A percentile compares a stretch with the other conserved stretches of the same genome.
phyloP scores from a whole-genome alignment of 2,888 invertebrate species.

The Cheilosia vulpina region DNA sequence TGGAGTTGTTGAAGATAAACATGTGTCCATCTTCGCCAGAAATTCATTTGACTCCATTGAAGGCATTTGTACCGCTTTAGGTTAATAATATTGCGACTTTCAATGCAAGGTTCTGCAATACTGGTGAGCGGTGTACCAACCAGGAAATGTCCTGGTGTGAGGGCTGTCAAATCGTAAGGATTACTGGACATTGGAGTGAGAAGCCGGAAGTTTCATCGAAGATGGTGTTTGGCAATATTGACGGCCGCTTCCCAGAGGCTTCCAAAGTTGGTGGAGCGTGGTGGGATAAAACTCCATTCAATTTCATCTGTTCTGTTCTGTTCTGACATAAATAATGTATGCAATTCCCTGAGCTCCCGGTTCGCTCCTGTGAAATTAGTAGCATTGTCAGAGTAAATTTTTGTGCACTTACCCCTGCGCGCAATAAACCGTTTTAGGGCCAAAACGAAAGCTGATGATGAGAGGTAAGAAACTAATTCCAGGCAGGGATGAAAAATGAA shows the following conservation, averaged over 20 bases:
- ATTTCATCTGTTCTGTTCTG: slow-evolving; percentile 23
- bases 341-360: background rate
- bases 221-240: slow-evolving; percentile 10
- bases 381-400: slow-evolving; percentile 19
- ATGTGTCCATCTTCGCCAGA: slow-evolving; percentile 27
- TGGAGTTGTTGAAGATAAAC: slow-evolving; percentile 45
- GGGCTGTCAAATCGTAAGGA: no score
- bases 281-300: slow-evolving; percentile 24
- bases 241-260: background rate
- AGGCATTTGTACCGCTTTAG: slow-evolving; percentile 24
- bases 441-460: slow-evolving; percentile 11
- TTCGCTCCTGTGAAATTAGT: slow-evolving; percentile 17
- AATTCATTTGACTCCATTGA: slow-evolving; percentile 29
- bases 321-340: slow-evolving; percentile 21
- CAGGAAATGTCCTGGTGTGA: no score
- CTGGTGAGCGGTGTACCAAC: slow-evolving; percentile 20
- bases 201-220: background rate
- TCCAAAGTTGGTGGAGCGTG: slow-evolving; percentile 1
- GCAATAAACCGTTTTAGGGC: slow-evolving; percentile 26
- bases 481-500: no score
- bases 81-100: background rate
- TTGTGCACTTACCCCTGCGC: slow-evolving; percentile 14
- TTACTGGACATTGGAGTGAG: no score
- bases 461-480: slow-evolving; percentile 6
- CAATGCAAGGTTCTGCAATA: slow-evolving; percentile 33